Percentiles rank a stretch among this genome's conserved stretches.
phyloP scores from a whole-genome alignment of 1,140 invertebrate genomes.

The Dolichoris vasculosae region DNA sequence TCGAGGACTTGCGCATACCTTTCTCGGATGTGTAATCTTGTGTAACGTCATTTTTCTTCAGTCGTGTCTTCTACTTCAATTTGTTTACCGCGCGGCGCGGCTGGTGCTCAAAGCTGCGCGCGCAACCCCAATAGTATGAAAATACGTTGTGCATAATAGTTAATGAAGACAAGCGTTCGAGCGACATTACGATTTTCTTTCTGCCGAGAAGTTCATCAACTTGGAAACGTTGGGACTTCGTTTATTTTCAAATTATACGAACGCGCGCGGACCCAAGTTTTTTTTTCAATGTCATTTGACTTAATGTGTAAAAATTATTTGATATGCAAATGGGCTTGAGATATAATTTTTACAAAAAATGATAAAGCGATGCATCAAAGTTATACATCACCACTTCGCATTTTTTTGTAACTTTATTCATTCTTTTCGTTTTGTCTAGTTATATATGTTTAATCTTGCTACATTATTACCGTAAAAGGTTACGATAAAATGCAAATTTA shows the following conservation, averaged over 20 bases:
- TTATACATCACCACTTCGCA: too few relatives aligned
- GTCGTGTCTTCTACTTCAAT: constrained; percentile 15
- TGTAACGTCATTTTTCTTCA: constrained; percentile 39
- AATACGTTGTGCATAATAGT: not conserved
- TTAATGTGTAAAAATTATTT: too few relatives aligned
- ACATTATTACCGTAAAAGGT: not conserved
- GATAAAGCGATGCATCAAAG: too few relatives aligned
- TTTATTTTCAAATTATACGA: not conserved
- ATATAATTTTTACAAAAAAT: too few relatives aligned
- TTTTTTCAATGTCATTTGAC: not conserved
- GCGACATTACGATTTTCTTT: not conserved
- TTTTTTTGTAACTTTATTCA: not conserved
- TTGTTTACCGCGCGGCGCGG: constrained; percentile 10
- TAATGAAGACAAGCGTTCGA: not conserved
- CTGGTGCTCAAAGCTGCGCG: too few relatives aligned
- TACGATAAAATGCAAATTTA: not conserved
- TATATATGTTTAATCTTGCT: not conserved
- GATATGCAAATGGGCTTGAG: too few relatives aligned
- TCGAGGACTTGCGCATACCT: not conserved
- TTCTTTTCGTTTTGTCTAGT: not conserved
- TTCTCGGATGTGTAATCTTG: constrained; percentile 42
- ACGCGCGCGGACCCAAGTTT: not conserved
- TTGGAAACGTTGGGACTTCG: not conserved
- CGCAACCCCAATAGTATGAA: not conserved
- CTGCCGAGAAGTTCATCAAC: not conserved